These are phyloP conservation scores for Puffinus mauretanicus DNA, from an alignment of 2,113 vertebrate genomes.

Conservation along the genomic window DNA sequence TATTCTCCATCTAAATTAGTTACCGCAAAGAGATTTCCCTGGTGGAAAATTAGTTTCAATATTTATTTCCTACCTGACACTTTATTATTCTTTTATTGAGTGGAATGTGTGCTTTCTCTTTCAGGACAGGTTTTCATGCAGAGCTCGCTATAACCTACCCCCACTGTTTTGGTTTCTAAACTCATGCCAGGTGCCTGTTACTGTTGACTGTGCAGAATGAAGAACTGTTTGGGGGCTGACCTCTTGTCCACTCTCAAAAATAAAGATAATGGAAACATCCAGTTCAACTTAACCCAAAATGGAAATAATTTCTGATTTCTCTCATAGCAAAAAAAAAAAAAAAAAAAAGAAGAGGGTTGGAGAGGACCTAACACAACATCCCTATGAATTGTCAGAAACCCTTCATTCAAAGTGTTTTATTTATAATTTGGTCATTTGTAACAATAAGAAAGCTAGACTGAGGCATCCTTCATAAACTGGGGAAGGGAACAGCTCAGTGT, in stretches of 20 bases:
- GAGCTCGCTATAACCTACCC: not conserved
- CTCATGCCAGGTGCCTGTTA: not conserved
- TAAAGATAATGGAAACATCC: not conserved
- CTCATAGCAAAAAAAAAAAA: not conserved
- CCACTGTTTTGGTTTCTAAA: not conserved
- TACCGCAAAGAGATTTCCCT: slow-evolving; percentile 56
- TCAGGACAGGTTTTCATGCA: not conserved
- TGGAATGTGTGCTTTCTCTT: not conserved
- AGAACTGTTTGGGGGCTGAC: not conserved
- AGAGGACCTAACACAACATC: not conserved
- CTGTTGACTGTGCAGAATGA: not conserved
- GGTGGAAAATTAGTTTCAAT: slow-evolving; percentile 54
- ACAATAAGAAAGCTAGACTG: not conserved
- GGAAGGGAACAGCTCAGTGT: not conserved
- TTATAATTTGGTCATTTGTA: not conserved
- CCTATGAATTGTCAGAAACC: not conserved
- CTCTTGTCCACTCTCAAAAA: not conserved
- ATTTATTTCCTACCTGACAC: slow-evolving; percentile 60
- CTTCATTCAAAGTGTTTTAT: not conserved
- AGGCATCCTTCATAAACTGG: not conserved
- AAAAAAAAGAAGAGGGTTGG: accelerated
- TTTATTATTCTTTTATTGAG: slow-evolving; percentile 56
- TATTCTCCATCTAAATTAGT: slow-evolving; percentile 60
- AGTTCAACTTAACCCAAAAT: not conserved
- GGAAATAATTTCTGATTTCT: not conserved